Evolutionary conservation across 2,888 invertebrate species (phyloP).

Genomic region (Exocentrus adspersus): DNA sequence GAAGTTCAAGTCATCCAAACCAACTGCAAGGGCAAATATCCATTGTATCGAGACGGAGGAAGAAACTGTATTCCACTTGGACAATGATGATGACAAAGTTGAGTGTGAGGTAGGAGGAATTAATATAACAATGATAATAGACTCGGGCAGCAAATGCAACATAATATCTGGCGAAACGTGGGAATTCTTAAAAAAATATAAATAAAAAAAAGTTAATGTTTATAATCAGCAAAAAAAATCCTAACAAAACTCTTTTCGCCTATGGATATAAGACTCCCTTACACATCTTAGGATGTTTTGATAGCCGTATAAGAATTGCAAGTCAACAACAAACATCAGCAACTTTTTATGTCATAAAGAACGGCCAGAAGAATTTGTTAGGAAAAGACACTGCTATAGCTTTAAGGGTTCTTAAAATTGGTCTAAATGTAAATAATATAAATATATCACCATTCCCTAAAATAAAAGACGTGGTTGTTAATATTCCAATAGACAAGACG

Average conservation of each 20-base stretch:
- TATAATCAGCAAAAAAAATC: conserved; percentile 32
- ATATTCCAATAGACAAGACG: conserved; percentile 3
- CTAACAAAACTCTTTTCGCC: conserved; percentile 28
- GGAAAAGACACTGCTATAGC: conserved; percentile 32
- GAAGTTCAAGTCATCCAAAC: too few species aligned
- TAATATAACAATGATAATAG: conserved; percentile 24
- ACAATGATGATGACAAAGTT: conserved; percentile 29
- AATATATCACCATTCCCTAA: too few species aligned
- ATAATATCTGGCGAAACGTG: conserved; percentile 32
- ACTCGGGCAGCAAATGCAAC: too few species aligned
- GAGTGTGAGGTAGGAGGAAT: conserved; percentile 46
- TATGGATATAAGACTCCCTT: conserved; percentile 34
- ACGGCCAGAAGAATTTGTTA: conserved; percentile 29
- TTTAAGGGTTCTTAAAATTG: conserved; percentile 34
- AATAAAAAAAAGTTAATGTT: conserved; percentile 28
- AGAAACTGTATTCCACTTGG: not conserved
- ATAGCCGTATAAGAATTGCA: conserved; percentile 28
- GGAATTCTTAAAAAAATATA: conserved; percentile 38
- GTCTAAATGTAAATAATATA: not conserved
- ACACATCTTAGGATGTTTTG: conserved; percentile 39
- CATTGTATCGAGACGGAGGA: not conserved
- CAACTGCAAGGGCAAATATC: not conserved
- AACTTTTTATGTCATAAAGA: conserved; percentile 37
- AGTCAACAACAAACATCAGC: conserved; percentile 26
- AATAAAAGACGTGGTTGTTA: conserved; percentile 24